Percentiles rank a stretch among this genome's conserved stretches.
phyloP scores from a whole-genome alignment of 2,888 invertebrate species.

The Junonia oenone region DNA sequence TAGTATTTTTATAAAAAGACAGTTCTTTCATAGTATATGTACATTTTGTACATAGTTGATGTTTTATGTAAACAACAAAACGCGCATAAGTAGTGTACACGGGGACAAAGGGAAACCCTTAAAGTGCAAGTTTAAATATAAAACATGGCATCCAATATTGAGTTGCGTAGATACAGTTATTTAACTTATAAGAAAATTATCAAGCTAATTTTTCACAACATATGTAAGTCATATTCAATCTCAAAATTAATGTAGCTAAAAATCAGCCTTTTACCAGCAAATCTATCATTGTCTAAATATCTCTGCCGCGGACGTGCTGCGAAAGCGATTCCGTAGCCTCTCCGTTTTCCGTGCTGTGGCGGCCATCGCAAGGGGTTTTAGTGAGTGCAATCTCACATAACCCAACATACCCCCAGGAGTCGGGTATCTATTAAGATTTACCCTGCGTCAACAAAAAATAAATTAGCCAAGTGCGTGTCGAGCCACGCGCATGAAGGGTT shows the following conservation, averaged over 20 bases:
- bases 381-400: too few species aligned
- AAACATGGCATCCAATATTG: slow-evolving; percentile 31
- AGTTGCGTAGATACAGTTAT: slow-evolving; percentile 25
- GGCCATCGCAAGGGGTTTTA: too few species aligned
- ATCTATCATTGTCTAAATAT: neutral
- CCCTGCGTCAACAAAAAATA: too few species aligned
- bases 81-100: slow-evolving; percentile 17
- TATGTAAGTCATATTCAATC: neutral
- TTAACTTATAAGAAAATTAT: slow-evolving; percentile 8
- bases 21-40: neutral
- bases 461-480: too few species aligned
- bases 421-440: too few species aligned
- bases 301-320: too few species aligned
- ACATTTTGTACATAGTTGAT: neutral
- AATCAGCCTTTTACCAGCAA: neutral
- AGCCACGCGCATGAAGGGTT: too few species aligned
- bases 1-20: too few species aligned
- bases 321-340: too few species aligned
- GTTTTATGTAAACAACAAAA: slow-evolving; percentile 14
- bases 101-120: slow-evolving; percentile 53
- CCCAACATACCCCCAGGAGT: too few species aligned
- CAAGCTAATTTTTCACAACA: slow-evolving; percentile 9
- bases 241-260: neutral
- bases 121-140: slow-evolving; percentile 55
- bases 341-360: too few species aligned